Conservation (phyloP, 2,797 vertebrate species). For the Chloroceryle amazona region DNA sequence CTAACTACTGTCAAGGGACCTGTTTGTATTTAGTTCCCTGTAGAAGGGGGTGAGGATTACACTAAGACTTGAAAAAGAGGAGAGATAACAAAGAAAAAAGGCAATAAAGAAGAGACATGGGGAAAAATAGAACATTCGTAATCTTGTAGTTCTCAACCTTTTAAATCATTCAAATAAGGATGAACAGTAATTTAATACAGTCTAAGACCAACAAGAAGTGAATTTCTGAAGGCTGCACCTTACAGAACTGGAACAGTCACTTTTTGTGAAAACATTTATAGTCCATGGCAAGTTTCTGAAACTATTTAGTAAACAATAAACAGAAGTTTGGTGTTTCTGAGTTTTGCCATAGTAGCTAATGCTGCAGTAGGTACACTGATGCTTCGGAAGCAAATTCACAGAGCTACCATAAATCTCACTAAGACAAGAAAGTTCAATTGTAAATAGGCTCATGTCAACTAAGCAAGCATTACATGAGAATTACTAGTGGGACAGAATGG, state of each 20-base stretch:
- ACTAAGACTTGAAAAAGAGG: slow-evolving; percentile 43
- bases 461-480: fast-evolving
- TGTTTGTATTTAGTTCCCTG: slow-evolving; percentile 32
- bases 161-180: slow-evolving; percentile 31
- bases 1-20: slow-evolving; percentile 20
- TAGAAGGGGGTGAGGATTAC: slow-evolving; percentile 31
- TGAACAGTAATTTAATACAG: not conserved
- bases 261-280: not conserved
- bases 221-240: not conserved
- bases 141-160: slow-evolving; percentile 31
- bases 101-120: not conserved
- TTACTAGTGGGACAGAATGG: not conserved
- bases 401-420: not conserved
- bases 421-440: not conserved
- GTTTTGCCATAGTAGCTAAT: not conserved
- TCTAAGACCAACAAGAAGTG: not conserved
- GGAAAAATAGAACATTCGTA: not conserved
- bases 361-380: too few species aligned
- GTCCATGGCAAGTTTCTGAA: not conserved
- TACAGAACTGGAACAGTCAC: not conserved
- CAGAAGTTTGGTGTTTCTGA: not conserved
- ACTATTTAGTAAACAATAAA: not conserved
- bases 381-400: not conserved
- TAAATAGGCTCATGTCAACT: not conserved
- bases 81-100: slow-evolving; percentile 42